Conservation (phyloP, 2,113 vertebrate species). For the Nesoenas mayeri region DNA sequence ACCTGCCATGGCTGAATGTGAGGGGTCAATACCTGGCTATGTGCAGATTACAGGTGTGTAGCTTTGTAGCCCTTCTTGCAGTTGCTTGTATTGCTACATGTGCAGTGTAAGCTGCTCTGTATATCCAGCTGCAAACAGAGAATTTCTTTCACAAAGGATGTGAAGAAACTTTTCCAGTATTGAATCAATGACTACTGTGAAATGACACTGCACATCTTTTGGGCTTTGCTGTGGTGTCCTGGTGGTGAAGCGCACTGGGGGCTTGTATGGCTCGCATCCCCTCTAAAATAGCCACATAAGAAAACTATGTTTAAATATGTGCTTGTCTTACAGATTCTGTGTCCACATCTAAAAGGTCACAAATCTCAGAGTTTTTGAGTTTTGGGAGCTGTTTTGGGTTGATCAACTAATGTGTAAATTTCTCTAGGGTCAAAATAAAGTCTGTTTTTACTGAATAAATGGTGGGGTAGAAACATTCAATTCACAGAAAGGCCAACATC, state of each 20-base stretch:
- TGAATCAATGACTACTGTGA: background rate
- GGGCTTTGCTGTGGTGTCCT: background rate
- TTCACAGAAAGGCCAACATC: background rate
- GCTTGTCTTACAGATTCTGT: background rate
- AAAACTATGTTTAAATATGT: background rate
- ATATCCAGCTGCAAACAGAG: background rate
- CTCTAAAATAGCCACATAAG: background rate
- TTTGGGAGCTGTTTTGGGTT: background rate
- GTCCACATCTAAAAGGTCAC: background rate
- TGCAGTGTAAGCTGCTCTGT: background rate
- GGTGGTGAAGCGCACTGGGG: background rate
- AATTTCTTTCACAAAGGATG: background rate
- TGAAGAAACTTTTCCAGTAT: background rate
- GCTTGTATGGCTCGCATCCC: fast-evolving
- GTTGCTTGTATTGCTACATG: background rate
- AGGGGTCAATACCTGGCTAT: background rate
- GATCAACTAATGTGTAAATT: background rate
- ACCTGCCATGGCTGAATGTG: background rate
- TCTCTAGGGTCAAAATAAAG: background rate
- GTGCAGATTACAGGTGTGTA: background rate
- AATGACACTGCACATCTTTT: background rate
- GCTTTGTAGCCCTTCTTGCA: background rate
- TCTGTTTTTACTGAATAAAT: background rate
- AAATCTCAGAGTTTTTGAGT: background rate
- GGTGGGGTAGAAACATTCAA: background rate